Percentiles rank a stretch among this genome's conserved stretches.
Evolutionary conservation across 2,888 invertebrate species (phyloP).

Genomic region (Exephanes ischioxanthus): DNA sequence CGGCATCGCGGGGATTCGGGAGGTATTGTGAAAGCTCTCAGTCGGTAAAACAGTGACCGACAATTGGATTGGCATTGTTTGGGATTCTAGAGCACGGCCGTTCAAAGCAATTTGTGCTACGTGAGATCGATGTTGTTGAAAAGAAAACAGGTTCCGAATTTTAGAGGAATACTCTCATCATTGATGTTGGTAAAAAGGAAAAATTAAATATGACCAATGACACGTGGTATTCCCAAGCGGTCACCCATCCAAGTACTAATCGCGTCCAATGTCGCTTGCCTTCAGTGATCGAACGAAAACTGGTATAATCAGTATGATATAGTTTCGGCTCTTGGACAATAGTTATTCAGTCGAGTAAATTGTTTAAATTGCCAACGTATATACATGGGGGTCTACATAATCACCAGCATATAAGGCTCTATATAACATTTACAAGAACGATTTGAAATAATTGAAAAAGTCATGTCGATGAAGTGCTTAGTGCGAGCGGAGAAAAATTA

Average conservation of each 20-base stretch:
- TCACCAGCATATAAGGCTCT: too few relatives aligned
- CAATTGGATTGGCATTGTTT: not conserved
- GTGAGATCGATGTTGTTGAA: not conserved
- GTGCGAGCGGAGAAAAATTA: too few relatives aligned
- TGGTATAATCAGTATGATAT: not conserved
- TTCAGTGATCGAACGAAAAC: conserved; percentile 1
- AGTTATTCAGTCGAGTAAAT: too few relatives aligned
- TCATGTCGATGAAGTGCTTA: too few relatives aligned
- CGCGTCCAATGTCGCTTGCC: not conserved
- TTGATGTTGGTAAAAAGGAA: not conserved
- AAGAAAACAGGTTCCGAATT: not conserved
- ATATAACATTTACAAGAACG: too few relatives aligned
- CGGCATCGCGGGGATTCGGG: not conserved
- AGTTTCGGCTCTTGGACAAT: too few relatives aligned
- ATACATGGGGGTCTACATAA: too few relatives aligned
- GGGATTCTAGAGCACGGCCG: not conserved
- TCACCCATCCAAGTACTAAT: not conserved
- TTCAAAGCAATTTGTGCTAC: not conserved
- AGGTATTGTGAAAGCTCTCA: not conserved
- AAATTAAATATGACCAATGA: not conserved
- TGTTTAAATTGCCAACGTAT: too few relatives aligned
- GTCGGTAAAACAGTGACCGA: not conserved
- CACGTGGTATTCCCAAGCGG: not conserved
- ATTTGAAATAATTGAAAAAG: too few relatives aligned
- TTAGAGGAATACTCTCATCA: not conserved